Percentiles rank a stretch among this genome's conserved stretches.
Evolutionary conservation across 2,797 vertebrate genomes (phyloP).

Genomic region (Nannoperca obscura): DNA sequence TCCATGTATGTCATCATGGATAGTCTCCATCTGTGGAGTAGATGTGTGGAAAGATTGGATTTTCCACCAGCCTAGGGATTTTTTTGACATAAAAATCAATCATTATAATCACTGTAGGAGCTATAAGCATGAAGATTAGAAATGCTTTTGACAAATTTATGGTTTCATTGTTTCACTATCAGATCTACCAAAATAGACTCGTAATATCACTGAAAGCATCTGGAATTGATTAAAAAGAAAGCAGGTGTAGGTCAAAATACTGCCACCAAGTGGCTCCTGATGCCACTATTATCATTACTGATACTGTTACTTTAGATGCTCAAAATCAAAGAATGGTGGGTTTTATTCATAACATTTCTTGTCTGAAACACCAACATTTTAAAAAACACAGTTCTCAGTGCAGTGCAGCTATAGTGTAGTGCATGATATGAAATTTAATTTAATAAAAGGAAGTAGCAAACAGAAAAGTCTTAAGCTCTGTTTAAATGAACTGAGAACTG

Average conservation of each 20-base stretch:
- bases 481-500: background rate
- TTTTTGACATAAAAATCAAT: slow-evolving; percentile 38
- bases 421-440: background rate
- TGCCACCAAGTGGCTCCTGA: slow-evolving; percentile 79
- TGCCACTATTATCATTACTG: background rate
- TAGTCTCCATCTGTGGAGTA: slow-evolving; percentile 46
- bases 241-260: slow-evolving; percentile 51
- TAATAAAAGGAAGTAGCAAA: background rate
- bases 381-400: background rate
- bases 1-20: slow-evolving; percentile 24
- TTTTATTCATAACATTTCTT: background rate
- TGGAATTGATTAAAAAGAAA: slow-evolving; percentile 41
- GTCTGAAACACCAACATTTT: background rate
- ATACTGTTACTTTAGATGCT: background rate
- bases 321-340: background rate
- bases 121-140: slow-evolving; percentile 50
- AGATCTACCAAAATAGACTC: slow-evolving; percentile 49
- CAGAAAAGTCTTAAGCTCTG: background rate
- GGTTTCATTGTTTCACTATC: slow-evolving; percentile 42
- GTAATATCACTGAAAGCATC: slow-evolving; percentile 54
- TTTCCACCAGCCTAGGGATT: slow-evolving; percentile 20
- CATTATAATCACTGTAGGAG: slow-evolving; percentile 37
- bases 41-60: slow-evolving; percentile 39
- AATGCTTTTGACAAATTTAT: slow-evolving; percentile 39
- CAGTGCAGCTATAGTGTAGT: background rate